These are phyloP conservation scores for Acanthosepion pharaonis DNA, from an alignment of 2,888 invertebrate genomes.

Conservation along the genomic window DNA sequence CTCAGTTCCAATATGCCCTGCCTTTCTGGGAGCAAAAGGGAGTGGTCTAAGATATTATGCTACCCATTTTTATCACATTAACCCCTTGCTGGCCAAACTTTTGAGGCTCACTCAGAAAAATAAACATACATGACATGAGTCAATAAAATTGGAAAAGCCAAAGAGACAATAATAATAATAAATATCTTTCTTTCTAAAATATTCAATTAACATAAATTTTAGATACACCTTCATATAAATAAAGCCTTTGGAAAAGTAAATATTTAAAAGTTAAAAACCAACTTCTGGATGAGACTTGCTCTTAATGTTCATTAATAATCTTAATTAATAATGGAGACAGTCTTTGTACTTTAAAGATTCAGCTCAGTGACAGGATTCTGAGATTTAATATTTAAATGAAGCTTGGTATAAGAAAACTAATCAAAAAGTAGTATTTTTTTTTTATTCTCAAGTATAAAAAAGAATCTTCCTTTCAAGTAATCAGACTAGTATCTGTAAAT, in stretches of 20 bases:
- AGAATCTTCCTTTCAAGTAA: too few species aligned
- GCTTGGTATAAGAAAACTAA: too few species aligned
- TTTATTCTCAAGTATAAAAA: too few species aligned
- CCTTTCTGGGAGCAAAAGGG: not conserved
- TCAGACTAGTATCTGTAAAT: too few species aligned
- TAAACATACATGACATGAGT: not conserved
- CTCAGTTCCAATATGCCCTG: not conserved
- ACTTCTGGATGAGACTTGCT: not conserved
- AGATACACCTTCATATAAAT: not conserved
- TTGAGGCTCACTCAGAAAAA: not conserved
- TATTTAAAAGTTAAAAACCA: not conserved
- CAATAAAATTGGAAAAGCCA: not conserved
- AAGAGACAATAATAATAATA: not conserved
- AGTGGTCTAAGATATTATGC: not conserved
- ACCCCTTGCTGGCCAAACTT: not conserved
- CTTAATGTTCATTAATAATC: not conserved
- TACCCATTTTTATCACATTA: not conserved
- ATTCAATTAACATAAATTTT: not conserved
- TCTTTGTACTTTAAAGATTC: too few species aligned
- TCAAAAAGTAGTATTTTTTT: too few species aligned
- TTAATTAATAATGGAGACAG: too few species aligned
- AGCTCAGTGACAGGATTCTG: too few species aligned
- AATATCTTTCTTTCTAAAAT: not conserved
- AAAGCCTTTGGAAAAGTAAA: not conserved
- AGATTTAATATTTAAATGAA: too few species aligned